Base-by-base conservation (phyloP, 2,888 invertebrate genomes). In the Meghimatium bilineatum region DNA sequence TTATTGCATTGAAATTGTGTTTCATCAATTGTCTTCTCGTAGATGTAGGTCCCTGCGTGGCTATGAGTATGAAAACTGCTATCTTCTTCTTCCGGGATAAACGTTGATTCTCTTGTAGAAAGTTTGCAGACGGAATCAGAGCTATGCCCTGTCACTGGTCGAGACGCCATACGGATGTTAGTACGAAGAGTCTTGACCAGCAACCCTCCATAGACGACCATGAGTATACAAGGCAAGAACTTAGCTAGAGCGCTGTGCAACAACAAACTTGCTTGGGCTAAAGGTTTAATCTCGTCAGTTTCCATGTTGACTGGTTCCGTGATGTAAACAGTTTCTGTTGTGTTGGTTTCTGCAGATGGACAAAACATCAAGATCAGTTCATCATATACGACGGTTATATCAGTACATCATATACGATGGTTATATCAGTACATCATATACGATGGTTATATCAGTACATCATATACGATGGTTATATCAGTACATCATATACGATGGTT, bases 181-280 rank as follows among this genome's bases (percentile, higher is more conserved):
- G 86, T 87, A 52, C 90, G 87, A 23, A 92, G 83, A 0, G 91
- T 91, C 36, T 88, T 85, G 12, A 93, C 82, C 38, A 94, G 89
- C 29, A 94, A 88, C 34, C 91, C 91, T 1, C 94, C 94, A 83
- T 94, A 93, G 17, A 97, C 95, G 0, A 97, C 97, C 84, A 98
- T 95, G 0, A 96, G 96, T 84, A 97, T 95, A 93, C 98, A 97
- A 8, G 98, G 98, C 87, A 98, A 96, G 82, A 98, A 94, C 94
- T 98, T 98, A 88, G 98, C 96, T 86, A 98, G 96, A 17, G 98
- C 96, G 93, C 97, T 96, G 94, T 98, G 98, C 90, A 97, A 96
- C 96, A 97, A 97, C 93, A 98, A 96, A 91, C 97, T 97, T 85
- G 90, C 76, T 38, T 89, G 82, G 17, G 90, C 89, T 29, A 91